These are phyloP conservation scores for Diplodus puntazzo DNA, from an alignment of 2,797 vertebrate species.

Conservation along the genomic window DNA sequence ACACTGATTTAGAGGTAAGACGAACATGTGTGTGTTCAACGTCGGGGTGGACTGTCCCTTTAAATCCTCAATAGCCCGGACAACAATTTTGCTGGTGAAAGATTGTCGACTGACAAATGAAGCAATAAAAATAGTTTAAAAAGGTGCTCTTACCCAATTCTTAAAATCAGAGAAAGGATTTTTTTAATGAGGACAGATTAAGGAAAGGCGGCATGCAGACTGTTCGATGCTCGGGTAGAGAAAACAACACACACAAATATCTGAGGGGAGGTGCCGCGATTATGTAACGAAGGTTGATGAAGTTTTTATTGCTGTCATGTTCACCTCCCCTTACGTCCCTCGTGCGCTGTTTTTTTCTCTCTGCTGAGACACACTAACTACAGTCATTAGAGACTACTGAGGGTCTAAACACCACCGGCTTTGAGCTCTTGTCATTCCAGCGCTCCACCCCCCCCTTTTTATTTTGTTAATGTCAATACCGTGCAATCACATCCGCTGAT, in stretches of 20 bases:
- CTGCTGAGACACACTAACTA: slow-evolving; percentile 28
- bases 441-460: neutral
- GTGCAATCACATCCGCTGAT: slow-evolving; percentile 46
- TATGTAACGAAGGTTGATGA: slow-evolving; percentile 70
- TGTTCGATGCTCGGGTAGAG: neutral
- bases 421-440: slow-evolving; percentile 24
- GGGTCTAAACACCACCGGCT: slow-evolving; percentile 33
- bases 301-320: slow-evolving; percentile 50
- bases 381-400: slow-evolving; percentile 29
- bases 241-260: slow-evolving; percentile 29
- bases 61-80: too few relatives aligned
- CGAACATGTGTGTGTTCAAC: too few relatives aligned
- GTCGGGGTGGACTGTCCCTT: too few relatives aligned
- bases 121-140: neutral
- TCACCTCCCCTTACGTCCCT: slow-evolving; percentile 38
- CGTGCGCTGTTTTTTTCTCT: neutral
- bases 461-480: slow-evolving; percentile 46
- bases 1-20: too few relatives aligned
- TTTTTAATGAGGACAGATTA: slow-evolving; percentile 8
- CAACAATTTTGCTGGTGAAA: neutral
- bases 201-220: slow-evolving; percentile 30
- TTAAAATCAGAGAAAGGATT: neutral
- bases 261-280: slow-evolving; percentile 54
- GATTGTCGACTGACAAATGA: neutral
- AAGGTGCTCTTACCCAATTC: neutral